A percentile compares a stretch with the other conserved stretches of the same genome.
Conservation (phyloP, 2,888 invertebrate genomes). For the Cantharis rufa region DNA sequence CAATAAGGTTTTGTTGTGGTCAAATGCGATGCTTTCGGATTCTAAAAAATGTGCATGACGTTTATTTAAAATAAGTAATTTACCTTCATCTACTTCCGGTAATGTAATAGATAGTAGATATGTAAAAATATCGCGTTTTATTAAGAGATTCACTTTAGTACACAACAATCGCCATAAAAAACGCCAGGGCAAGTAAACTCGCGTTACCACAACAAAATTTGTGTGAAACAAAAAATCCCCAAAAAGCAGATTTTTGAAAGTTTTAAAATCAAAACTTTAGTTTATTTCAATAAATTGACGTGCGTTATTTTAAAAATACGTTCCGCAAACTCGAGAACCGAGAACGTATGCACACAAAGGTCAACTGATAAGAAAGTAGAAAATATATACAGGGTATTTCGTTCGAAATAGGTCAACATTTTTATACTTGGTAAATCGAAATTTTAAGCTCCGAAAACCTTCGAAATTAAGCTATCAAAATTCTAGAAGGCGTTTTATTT, state of each 20-base stretch:
- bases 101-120: conserved; percentile 48
- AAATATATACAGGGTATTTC: background rate
- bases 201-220: conserved; percentile 23
- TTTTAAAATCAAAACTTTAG: background rate
- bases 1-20: background rate
- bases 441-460: background rate
- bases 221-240: conserved; percentile 32
- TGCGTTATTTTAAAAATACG: background rate
- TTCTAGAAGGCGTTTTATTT: too few relatives aligned
- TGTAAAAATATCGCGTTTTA: conserved; percentile 46
- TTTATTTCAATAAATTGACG: background rate
- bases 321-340: background rate
- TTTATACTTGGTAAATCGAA: background rate
- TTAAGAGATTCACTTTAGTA: conserved; percentile 42
- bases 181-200: conserved; percentile 40
- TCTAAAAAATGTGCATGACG: background rate
- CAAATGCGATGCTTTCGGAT: background rate
- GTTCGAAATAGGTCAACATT: background rate
- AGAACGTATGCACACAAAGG: background rate
- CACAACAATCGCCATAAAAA: conserved; percentile 52
- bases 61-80: conserved; percentile 15
- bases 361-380: background rate
- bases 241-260: conserved; percentile 6
- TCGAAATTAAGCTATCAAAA: too few relatives aligned
- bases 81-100: conserved; percentile 55